phyloP scores from a whole-genome alignment of 1,140 invertebrate genomes.

The Drosophila jambulina region DNA sequence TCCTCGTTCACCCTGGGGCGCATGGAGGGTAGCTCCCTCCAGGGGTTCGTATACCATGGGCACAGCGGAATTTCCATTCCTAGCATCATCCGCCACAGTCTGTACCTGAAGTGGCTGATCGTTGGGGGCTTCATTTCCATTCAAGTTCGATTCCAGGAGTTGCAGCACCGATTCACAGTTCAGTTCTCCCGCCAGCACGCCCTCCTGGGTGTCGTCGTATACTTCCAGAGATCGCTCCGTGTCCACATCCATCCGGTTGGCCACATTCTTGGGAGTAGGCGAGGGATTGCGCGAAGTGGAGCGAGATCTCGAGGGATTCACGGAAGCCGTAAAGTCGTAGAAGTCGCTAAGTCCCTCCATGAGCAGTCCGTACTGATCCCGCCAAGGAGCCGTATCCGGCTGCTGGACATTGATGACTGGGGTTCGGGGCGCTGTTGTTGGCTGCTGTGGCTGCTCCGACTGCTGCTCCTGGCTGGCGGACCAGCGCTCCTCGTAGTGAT shows the following conservation, averaged over 20 bases:
- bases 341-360: slow-evolving; percentile 83
- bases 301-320: slow-evolving; percentile 75
- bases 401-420: slow-evolving; percentile 59
- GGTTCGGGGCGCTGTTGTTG: not conserved
- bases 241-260: slow-evolving; percentile 59
- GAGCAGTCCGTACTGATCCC: slow-evolving; percentile 71
- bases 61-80: slow-evolving; percentile 29
- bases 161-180: slow-evolving; percentile 64
- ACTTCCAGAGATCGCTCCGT: slow-evolving; percentile 55
- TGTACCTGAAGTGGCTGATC: slow-evolving; percentile 38
- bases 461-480: slow-evolving; percentile 47
- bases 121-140: slow-evolving; percentile 14
- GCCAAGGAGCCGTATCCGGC: slow-evolving; percentile 74
- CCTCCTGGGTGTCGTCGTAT: slow-evolving; percentile 65
- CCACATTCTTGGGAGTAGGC: slow-evolving; percentile 68
- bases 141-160: slow-evolving; percentile 54
- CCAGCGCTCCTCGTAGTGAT: slow-evolving; percentile 80
- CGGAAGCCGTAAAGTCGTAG: slow-evolving; percentile 80
- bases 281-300: slow-evolving; percentile 67
- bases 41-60: slow-evolving; percentile 53
- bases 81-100: slow-evolving; percentile 62
- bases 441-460: not conserved
- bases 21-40: slow-evolving; percentile 4
- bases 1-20: not conserved
- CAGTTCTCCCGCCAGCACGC: slow-evolving; percentile 46